Conservation (phyloP, 2,888 invertebrate species). For the Lycocerus yunnanus region DNA sequence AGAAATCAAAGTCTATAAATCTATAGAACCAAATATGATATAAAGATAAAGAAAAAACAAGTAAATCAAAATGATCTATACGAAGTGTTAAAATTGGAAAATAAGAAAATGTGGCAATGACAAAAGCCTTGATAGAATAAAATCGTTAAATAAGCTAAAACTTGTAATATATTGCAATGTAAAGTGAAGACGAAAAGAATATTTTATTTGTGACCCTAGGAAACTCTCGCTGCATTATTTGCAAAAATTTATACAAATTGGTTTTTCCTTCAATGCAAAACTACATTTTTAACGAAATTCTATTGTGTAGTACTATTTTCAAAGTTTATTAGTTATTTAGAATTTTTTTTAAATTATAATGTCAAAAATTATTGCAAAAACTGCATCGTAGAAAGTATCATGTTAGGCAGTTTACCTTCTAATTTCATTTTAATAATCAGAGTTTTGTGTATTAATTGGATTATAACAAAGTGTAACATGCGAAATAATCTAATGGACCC, state of each 20-base stretch:
- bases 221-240: not conserved
- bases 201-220: not conserved
- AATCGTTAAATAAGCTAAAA: conserved; percentile 5
- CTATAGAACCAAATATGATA: conserved; percentile 2
- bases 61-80: conserved; percentile 5
- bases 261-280: not conserved
- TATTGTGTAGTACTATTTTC: not conserved
- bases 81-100: not conserved
- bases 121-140: not conserved
- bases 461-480: not conserved
- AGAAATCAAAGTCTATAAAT: not conserved
- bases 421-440: not conserved
- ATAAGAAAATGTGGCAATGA: conserved; percentile 4
- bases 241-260: not conserved
- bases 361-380: not conserved
- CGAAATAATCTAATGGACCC: not conserved
- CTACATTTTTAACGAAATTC: not conserved
- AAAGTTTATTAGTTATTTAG: not conserved
- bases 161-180: conserved; percentile 5
- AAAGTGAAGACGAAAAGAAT: conserved; percentile 1
- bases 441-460: not conserved
- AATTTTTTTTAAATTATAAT: not conserved
- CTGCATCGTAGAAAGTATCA: not conserved
- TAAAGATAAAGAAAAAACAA: not conserved
- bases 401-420: not conserved